phyloP scores from a whole-genome alignment of 2,888 invertebrate genomes.

The Rhogogaster chlorosoma region DNA sequence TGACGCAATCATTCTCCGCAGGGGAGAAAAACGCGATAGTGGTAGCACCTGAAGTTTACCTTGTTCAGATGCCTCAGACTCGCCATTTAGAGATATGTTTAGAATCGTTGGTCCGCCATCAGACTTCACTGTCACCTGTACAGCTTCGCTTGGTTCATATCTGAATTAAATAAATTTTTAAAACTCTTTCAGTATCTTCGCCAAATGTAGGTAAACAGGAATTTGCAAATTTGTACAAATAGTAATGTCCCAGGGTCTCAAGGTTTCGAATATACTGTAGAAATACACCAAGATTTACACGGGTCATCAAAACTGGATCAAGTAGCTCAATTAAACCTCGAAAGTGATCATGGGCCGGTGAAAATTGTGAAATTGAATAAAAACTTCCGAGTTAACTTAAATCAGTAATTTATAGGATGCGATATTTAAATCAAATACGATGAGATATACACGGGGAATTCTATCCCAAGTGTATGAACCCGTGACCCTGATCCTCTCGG shows the following conservation, averaged over 20 bases:
- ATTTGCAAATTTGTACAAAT: constrained; percentile 51
- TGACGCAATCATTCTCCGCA: constrained; percentile 65
- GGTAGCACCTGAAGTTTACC: constrained; percentile 73
- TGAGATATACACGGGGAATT: no score
- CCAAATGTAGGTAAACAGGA: background rate
- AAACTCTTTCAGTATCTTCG: background rate
- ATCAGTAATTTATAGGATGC: background rate
- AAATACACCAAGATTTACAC: background rate
- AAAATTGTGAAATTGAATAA: background rate
- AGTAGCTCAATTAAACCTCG: no score
- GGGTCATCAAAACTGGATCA: no score
- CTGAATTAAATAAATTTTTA: constrained; percentile 74
- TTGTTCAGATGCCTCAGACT: constrained; percentile 66
- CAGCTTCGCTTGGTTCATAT: constrained; percentile 79
- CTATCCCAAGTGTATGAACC: no score
- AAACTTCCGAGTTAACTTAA: background rate
- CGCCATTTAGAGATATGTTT: constrained; percentile 76
- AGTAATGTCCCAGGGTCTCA: background rate
- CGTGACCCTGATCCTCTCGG: no score
- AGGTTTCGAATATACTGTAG: background rate
- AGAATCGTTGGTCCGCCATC: constrained; percentile 75
- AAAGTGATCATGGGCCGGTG: background rate
- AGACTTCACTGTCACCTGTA: constrained; percentile 73
- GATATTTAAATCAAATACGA: constrained; percentile 13
- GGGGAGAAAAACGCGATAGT: constrained; percentile 65